A percentile compares a stretch with the other conserved stretches of the same genome.
These are phyloP conservation scores for Phylloscopus collybita DNA, from an alignment of 2,797 vertebrate genomes.

Conservation along the genomic window DNA sequence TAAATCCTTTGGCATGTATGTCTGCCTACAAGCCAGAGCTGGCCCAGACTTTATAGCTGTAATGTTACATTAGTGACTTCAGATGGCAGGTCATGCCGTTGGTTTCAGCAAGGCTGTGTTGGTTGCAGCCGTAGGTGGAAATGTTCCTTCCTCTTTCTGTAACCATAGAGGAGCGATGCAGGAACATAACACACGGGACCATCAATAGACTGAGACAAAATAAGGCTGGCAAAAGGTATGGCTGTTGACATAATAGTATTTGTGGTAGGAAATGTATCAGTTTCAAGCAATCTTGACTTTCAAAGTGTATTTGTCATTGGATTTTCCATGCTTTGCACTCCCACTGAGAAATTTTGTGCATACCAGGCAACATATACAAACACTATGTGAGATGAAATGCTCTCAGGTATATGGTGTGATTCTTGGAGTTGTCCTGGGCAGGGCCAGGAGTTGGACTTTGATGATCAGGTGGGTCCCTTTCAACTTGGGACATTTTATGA, in stretches of 20 bases:
- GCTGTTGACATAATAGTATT: neutral
- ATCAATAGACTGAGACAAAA: slow-evolving; percentile 24
- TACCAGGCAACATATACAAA: neutral
- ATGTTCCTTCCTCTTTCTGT: neutral
- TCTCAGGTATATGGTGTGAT: neutral
- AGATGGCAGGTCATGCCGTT: neutral
- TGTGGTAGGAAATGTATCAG: neutral
- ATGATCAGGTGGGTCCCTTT: neutral
- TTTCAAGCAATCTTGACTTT: neutral
- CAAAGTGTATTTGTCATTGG: neutral
- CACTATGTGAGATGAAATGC: neutral
- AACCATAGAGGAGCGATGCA: accelerated
- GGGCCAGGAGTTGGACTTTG: neutral
- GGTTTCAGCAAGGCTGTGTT: neutral
- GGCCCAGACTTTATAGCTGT: neutral
- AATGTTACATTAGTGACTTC: slow-evolving; percentile 29
- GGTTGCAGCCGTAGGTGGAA: neutral
- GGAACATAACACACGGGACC: neutral
- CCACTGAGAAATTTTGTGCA: neutral
- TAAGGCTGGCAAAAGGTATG: neutral
- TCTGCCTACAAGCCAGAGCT: neutral
- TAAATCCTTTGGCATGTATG: neutral
- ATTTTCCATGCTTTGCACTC: neutral
- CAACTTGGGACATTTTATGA: neutral
- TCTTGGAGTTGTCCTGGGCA: neutral